Percentiles rank a stretch among this genome's conserved stretches.
Evolutionary conservation across 1,140 invertebrate species (phyloP).

Genomic region (Dendrolimus kikuchii): DNA sequence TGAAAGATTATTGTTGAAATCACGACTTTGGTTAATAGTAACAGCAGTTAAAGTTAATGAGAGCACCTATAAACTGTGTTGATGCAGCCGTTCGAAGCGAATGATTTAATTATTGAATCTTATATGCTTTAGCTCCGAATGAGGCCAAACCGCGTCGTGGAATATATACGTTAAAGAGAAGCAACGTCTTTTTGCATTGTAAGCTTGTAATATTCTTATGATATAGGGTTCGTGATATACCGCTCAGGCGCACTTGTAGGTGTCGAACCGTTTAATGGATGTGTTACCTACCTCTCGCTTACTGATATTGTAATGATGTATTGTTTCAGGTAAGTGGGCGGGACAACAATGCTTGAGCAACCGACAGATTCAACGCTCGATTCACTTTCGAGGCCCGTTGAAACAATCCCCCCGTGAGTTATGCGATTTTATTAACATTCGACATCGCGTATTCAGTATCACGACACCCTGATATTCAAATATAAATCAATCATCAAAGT

Average conservation of each 20-base stretch:
- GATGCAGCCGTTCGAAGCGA: conserved; percentile 25
- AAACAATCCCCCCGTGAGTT: conserved; percentile 43
- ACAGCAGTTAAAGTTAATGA: conserved; percentile 37
- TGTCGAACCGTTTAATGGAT: conserved; percentile 33
- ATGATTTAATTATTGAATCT: conserved; percentile 41
- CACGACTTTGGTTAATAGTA: conserved; percentile 39
- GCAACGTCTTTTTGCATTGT: too few species aligned
- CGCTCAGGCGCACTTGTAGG: conserved; percentile 10
- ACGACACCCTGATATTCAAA: too few species aligned
- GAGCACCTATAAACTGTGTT: conserved; percentile 25
- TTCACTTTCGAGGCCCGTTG: conserved; percentile 45
- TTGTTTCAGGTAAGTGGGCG: conserved; percentile 69
- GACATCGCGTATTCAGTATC: too few species aligned
- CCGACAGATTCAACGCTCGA: conserved; percentile 38
- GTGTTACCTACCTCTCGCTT: conserved; percentile 26
- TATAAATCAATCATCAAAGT: too few species aligned
- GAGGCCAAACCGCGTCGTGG: neutral
- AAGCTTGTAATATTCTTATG: too few species aligned
- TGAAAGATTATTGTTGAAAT: neutral
- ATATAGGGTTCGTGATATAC: neutral
- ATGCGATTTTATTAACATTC: conserved; percentile 12
- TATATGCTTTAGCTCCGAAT: neutral
- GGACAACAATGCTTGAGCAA: conserved; percentile 31
- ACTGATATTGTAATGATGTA: conserved; percentile 67
- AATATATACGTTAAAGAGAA: neutral